Evolutionary conservation across 2,113 vertebrate genomes (phyloP), one percentile per base, ranked within the genome.

Genomic region (Corythoichthys intestinalis): DNA sequence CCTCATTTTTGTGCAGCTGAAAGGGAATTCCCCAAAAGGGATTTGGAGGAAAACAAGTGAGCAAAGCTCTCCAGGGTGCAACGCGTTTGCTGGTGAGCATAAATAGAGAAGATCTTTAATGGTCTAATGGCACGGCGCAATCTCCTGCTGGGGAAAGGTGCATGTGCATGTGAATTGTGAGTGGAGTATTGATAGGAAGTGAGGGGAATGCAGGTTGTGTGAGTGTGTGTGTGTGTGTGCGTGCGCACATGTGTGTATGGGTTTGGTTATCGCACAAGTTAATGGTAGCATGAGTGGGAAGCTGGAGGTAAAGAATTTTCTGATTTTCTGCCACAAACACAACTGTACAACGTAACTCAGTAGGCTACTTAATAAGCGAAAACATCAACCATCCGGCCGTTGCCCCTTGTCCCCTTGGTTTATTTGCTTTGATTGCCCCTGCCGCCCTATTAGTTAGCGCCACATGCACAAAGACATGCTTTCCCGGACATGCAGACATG

Each of bases 21-120:
- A 69, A 60, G 53, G 71, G 69, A 83, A 89, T 77, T 89, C 82
- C 81, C 84, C 79, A 79, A 83, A 78, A 17, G 82, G 82, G 86
- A 87, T 28, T 71, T 44, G 38, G 60, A 81, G 74, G 60, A 82
- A 82, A 85, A 79, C 77, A 84, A 81, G 70, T 77, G 67, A 78
- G 74, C 68, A 52, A 66, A 66, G 73, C 67, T 74, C 84, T 81
- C 84, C 39, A 57, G 83, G 80, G 87, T 84, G 61, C 50, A 17
- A 76, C 60, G 44, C 78, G 72, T 81, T 80, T 81, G 73, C 75
- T 80, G 78, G 70, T 34, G 4, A 73, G 65, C 69, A 63, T 35
- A 47, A 56, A 74, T 69, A 82, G 69, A 79, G 69, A 53, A 77
- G 66, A 35, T 71, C 69, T 70, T 68, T 72, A 81, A 75, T 60